phyloP scores from a whole-genome alignment of 2,797 vertebrate genomes.

The Botia almorhae region DNA sequence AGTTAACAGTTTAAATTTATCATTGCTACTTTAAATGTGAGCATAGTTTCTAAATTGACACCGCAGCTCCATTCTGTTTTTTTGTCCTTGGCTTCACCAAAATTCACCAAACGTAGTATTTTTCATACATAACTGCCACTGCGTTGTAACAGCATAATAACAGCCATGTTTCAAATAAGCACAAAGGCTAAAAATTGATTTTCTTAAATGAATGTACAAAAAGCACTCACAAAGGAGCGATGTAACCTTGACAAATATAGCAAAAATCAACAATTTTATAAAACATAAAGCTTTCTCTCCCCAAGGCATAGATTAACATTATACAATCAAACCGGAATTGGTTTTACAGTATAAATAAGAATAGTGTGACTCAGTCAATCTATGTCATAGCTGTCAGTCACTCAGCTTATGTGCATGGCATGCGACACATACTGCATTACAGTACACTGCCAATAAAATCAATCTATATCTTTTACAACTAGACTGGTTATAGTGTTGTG shows the following conservation, averaged over 20 bases:
- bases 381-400: not conserved
- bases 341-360: not conserved
- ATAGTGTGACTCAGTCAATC: not conserved
- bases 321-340: not conserved
- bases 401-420: not conserved
- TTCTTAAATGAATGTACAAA: no score
- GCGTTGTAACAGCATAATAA: no score
- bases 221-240: not conserved
- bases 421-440: not conserved
- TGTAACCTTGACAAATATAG: not conserved
- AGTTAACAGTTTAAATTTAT: no score
- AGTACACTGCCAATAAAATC: slow-evolving; percentile 18
- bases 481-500: not conserved
- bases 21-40: no score
- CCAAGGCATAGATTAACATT: not conserved
- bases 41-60: no score
- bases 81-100: not conserved
- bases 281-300: not conserved
- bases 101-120: not conserved
- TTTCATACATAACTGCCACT: not conserved
- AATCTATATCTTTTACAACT: slow-evolving; percentile 18
- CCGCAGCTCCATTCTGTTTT: no score
- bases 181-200: not conserved
- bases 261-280: not conserved
- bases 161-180: not conserved